Conservation (phyloP, 2,797 vertebrate genomes). For the Peromyscus melanophrys region DNA sequence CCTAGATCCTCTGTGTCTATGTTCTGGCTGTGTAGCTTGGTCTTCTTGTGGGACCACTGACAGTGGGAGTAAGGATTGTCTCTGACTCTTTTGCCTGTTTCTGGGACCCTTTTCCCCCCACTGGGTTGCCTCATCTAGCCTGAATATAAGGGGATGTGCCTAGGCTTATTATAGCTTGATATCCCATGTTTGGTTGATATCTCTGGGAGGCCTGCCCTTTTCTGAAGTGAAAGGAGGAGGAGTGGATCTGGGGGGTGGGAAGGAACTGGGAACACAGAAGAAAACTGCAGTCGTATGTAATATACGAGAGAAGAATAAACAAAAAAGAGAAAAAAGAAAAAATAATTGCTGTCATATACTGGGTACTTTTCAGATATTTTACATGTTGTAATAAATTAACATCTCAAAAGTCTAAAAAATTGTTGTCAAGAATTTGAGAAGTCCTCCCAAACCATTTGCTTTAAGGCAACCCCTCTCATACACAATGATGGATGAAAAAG, state of each 20-base stretch:
- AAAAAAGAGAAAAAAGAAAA: background rate
- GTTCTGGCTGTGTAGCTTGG: background rate
- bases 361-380: background rate
- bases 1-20: background rate
- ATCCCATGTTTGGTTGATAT: background rate
- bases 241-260: background rate
- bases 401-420: background rate
- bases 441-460: background rate
- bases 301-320: background rate
- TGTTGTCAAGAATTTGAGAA: background rate
- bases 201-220: background rate
- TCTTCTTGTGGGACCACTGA: background rate
- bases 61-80: background rate
- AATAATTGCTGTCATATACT: background rate
- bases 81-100: background rate
- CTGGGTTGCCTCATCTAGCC: background rate
- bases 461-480: background rate
- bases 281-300: background rate
- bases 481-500: background rate
- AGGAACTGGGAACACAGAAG: background rate
- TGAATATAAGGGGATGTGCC: background rate
- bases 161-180: background rate
- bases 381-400: background rate
- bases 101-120: background rate
- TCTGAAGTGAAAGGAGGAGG: background rate